Base-by-base conservation (phyloP, 2,888 invertebrate species). In the Isoperla grammatica region DNA sequence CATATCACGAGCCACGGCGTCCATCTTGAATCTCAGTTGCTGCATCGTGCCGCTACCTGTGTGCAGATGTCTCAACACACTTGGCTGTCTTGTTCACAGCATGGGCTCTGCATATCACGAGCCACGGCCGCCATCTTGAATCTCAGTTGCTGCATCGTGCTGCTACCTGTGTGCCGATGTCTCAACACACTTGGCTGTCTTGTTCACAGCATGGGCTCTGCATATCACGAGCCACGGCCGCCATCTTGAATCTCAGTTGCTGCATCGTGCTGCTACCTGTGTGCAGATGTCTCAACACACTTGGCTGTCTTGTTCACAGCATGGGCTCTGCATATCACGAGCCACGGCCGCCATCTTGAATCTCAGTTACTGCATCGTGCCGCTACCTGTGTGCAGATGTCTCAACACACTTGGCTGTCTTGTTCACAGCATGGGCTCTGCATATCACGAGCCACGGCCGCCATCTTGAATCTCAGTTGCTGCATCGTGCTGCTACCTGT, bases 371-470 rank as follows among this genome's bases (percentile, higher is more conserved):
- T 68, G 68, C 29, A 50, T 70, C 39, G 60, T 71, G 5, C 75
- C 81, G 54, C 67, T 82, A 56, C 81, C 81, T 19, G 70, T 80
- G 67, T 81, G 81, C 69, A 79, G 80, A 69, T 76, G 77, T 63
- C 66, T 79, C n/a, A 78, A 11, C 77, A 76, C 66, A 69, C 71
- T 53, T 61, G 71, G 4, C 66, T 78, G 55, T 74, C 76, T 8
- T 71, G 71, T 29, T 29, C 29, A 29, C 29, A 81, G 81, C 66
- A 75, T 67, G 79, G 80, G 58, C 70, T 81, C 64, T 81, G 79
- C 68, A 67, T 80, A 60, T 81, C 81, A 5, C 75, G 81, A 23
- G 81, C 76, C 9, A 79, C 81, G 3, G 81, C 81, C 2, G 73
- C 78, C 20, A 67, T 71, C 19, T 60, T 72, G 29, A 71, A 71